Conservation (phyloP, 2,888 invertebrate genomes). For the Parochlus steinenii region DNA sequence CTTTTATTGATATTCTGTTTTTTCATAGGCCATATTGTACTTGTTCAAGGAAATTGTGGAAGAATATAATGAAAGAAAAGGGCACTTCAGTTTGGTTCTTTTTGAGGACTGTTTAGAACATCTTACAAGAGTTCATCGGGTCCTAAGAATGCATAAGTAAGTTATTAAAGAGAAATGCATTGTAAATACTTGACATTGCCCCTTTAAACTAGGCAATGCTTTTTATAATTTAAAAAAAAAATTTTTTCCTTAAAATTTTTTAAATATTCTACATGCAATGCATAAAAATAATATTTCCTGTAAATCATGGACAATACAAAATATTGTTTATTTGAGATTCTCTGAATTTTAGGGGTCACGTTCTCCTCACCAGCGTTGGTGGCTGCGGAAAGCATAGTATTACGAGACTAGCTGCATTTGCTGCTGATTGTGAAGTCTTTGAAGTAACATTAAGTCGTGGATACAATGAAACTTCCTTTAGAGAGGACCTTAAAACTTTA, state of each 20-base stretch:
- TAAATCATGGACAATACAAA: too few relatives aligned
- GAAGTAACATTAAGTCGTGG: conserved; percentile 71
- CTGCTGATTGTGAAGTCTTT: conserved; percentile 70
- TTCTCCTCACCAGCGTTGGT: conserved; percentile 73
- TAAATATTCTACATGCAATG: neutral
- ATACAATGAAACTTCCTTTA: conserved; percentile 66
- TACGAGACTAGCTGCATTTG: conserved; percentile 62
- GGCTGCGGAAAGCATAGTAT: conserved; percentile 79
- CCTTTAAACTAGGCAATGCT: too few relatives aligned
- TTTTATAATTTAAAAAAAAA: neutral
- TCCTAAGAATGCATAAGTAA: conserved; percentile 50
- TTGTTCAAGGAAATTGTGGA: conserved; percentile 47
- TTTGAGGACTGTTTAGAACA: conserved; percentile 89
- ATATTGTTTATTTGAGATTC: too few relatives aligned
- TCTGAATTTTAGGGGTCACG: conserved; percentile 46
- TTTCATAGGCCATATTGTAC: conserved; percentile 5
- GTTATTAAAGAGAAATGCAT: neutral
- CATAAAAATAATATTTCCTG: too few relatives aligned
- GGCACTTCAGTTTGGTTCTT: conserved; percentile 62
- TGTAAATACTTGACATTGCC: too few relatives aligned
- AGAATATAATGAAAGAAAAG: conserved; percentile 62
- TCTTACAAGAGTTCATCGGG: conserved; percentile 70
- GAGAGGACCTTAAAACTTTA: conserved; percentile 71
- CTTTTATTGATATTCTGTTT: neutral
- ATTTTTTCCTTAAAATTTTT: neutral